A percentile compares a stretch with the other conserved stretches of the same genome.
Evolutionary conservation across 1,140 invertebrate species (phyloP).

Genomic region (Bombus sylvicola): DNA sequence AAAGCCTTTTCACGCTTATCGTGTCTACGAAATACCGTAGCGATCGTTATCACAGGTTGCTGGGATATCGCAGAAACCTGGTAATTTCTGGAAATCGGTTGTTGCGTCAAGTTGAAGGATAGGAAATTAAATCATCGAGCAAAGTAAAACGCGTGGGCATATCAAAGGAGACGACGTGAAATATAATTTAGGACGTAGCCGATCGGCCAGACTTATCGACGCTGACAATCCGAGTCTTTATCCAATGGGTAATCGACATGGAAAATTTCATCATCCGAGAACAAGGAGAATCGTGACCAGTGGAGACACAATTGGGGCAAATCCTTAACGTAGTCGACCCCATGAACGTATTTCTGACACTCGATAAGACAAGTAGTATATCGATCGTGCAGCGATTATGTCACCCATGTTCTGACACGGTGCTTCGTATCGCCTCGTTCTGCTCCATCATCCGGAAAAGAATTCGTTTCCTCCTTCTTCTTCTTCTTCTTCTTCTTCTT

Average conservation of each 20-base stretch:
- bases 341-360: conserved; percentile 41
- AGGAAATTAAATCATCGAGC: conserved; percentile 10
- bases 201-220: conserved; percentile 32
- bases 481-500: background rate
- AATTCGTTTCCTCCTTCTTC: conserved; percentile 4
- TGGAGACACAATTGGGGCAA: conserved; percentile 56
- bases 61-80: background rate
- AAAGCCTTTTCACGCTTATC: background rate
- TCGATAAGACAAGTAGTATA: conserved; percentile 44
- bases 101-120: background rate
- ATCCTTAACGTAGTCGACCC: conserved; percentile 28
- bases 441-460: conserved; percentile 12
- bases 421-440: background rate
- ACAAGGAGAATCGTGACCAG: conserved; percentile 24
- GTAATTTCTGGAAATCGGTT: background rate
- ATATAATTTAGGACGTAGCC: conserved; percentile 28
- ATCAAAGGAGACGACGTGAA: background rate
- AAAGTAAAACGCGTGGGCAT: background rate
- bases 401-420: conserved; percentile 47
- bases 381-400: conserved; percentile 52
- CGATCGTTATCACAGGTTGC: background rate
- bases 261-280: conserved; percentile 36
- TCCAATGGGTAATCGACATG: background rate
- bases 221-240: conserved; percentile 7
- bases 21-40: too few relatives aligned